Conservation (phyloP, 1,140 invertebrate species). For the Chymomyza costata region DNA sequence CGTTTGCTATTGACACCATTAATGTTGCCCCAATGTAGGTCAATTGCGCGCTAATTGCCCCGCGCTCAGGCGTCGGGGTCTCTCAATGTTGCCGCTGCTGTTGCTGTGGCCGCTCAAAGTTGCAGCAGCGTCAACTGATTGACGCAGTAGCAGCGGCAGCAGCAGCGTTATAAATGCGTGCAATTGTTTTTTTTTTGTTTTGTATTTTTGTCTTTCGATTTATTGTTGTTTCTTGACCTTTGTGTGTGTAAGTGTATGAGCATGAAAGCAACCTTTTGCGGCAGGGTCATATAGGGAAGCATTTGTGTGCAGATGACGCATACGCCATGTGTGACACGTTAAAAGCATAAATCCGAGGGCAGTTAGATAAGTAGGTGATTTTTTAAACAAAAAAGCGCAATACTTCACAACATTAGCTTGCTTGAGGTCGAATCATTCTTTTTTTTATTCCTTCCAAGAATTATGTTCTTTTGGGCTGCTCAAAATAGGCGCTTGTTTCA, state of each 20-base stretch:
- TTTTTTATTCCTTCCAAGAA: too few species aligned
- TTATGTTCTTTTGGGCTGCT: too few species aligned
- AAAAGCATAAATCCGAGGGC: too few species aligned
- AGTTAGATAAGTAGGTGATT: too few species aligned
- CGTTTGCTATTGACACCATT: conserved; percentile 73
- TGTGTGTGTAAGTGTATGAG: too few species aligned
- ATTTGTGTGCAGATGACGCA: conserved; percentile 31
- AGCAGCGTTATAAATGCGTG: conserved; percentile 4
- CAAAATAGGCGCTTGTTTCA: too few species aligned
- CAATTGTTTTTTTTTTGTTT: conserved; percentile 34
- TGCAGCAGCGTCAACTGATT: conserved; percentile 18
- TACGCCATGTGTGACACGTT: conserved; percentile 42
- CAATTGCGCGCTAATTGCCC: conserved; percentile 73
- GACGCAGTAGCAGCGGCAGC: conserved; percentile 23
- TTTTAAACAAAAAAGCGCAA: too few species aligned
- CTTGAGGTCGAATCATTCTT: too few species aligned
- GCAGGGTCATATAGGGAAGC: conserved; percentile 9
- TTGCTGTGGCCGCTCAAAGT: conserved; percentile 40
- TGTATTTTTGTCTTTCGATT: too few species aligned
- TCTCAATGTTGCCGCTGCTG: neutral
- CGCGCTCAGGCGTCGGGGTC: conserved; percentile 48
- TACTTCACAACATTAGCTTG: neutral
- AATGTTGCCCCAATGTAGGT: conserved; percentile 72
- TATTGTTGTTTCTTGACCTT: conserved; percentile 54
- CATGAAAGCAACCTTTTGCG: too few species aligned